Conservation (phyloP, 1,140 invertebrate genomes). For the Nephotettix cincticeps region DNA sequence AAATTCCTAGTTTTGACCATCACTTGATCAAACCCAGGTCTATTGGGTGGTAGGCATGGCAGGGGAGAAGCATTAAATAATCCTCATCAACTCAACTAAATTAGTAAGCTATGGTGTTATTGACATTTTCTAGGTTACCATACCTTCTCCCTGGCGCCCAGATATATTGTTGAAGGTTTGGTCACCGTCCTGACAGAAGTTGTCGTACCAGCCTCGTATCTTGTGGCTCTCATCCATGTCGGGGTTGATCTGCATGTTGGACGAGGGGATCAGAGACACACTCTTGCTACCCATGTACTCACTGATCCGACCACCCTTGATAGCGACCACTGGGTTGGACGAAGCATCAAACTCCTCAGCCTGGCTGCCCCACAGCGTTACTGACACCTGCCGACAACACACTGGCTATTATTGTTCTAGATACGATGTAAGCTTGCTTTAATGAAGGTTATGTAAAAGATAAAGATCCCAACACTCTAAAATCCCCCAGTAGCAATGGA, state of each 20-base stretch:
- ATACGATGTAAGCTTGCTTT: no score
- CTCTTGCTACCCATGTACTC: conserved; percentile 73
- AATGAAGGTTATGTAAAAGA: no score
- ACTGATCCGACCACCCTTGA: conserved; percentile 73
- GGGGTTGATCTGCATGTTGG: conserved; percentile 77
- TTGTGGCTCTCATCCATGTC: conserved; percentile 84
- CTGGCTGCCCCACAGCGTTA: conserved; percentile 77
- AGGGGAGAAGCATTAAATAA: no score
- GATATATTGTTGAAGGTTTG: conserved; percentile 68
- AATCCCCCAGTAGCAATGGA: no score
- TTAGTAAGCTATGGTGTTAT: no score
- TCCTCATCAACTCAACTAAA: no score
- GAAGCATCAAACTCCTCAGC: conserved; percentile 82
- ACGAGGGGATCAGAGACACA: conserved; percentile 57
- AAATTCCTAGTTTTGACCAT: no score
- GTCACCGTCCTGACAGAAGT: conserved; percentile 47
- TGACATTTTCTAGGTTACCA: no score
- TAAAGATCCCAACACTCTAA: no score
- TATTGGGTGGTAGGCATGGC: no score
- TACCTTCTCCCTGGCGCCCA: conserved; percentile 51
- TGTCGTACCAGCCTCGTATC: conserved; percentile 88
- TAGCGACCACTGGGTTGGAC: conserved; percentile 75
- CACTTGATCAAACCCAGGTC: no score
- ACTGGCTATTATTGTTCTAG: no score
- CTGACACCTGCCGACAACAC: conserved; percentile 57